phyloP scores from a whole-genome alignment of 2,888 invertebrate species.

The Cerastoderma edule region DNA sequence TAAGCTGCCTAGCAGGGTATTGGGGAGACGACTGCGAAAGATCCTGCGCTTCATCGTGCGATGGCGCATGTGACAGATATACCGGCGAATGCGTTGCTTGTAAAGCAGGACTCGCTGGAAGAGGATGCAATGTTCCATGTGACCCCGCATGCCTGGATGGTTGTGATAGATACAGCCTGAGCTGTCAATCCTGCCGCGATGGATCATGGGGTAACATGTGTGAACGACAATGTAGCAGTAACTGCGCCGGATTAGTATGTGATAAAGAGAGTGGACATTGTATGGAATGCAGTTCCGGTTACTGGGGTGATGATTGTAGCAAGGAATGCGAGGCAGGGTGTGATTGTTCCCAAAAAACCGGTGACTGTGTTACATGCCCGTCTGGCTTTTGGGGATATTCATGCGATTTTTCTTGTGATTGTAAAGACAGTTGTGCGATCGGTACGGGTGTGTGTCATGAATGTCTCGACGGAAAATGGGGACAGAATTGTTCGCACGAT shows the following conservation, averaged over 20 bases:
- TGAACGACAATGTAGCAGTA: conserved; percentile 11
- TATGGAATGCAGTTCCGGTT: not conserved
- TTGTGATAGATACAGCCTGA: conserved; percentile 27
- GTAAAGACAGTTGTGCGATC: not conserved
- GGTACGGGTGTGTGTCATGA: not conserved
- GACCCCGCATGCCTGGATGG: not conserved
- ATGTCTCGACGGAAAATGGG: conserved; percentile 2
- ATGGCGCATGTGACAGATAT: not conserved
- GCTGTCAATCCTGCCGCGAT: conserved; percentile 22
- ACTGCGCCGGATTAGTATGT: conserved; percentile 9
- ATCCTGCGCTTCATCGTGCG: not conserved
- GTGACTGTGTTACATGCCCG: not conserved
- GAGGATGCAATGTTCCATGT: conserved; percentile 7
- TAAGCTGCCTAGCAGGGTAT: conserved; percentile 19
- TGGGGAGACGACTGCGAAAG: conserved; percentile 31
- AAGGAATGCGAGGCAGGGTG: not conserved
- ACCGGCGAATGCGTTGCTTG: conserved; percentile 4
- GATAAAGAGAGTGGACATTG: conserved; percentile 12
- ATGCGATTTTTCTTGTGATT: conserved; percentile 3
- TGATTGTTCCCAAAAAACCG: conserved; percentile 9
- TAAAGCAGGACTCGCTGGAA: conserved; percentile 1
- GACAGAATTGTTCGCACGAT: not conserved
- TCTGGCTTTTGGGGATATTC: conserved; percentile 13
- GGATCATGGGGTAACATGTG: conserved; percentile 35
- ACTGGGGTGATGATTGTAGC: conserved; percentile 13